Conservation (phyloP, 2,888 invertebrate species). For the Phortica okadai region DNA sequence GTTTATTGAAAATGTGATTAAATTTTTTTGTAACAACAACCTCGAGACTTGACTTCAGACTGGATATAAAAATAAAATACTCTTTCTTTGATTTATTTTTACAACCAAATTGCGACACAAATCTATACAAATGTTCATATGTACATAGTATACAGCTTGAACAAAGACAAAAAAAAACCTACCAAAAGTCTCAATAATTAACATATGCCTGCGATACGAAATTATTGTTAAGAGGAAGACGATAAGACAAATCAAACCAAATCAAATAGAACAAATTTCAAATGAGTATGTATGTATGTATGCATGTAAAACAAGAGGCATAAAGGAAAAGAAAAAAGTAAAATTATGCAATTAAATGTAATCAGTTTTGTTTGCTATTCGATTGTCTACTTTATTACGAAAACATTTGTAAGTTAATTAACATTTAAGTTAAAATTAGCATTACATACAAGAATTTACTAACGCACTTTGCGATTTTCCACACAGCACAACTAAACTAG, state of each 20-base stretch:
- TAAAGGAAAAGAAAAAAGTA: not conserved
- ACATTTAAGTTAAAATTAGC: too few relatives aligned
- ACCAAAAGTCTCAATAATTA: not conserved
- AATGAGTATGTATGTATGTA: not conserved
- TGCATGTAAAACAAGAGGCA: not conserved
- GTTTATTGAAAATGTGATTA: too few relatives aligned
- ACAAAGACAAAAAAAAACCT: not conserved
- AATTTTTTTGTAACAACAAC: too few relatives aligned
- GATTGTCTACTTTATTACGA: not conserved
- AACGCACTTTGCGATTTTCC: too few relatives aligned
- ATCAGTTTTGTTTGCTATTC: not conserved
- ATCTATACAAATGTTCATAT: not conserved
- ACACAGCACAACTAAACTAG: too few relatives aligned
- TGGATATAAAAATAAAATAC: not conserved
- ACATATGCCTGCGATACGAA: not conserved
- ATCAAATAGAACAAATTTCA: not conserved
- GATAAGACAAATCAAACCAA: slow-evolving; percentile 7
- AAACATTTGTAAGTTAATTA: too few relatives aligned
- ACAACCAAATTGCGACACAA: not conserved
- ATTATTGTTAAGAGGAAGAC: not conserved
- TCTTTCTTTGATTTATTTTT: not conserved
- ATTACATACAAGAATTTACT: too few relatives aligned
- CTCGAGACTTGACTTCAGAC: too few relatives aligned
- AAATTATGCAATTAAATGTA: slow-evolving; percentile 27
- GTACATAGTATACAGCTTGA: too few relatives aligned